Evolutionary conservation across 1,140 invertebrate species (phyloP).

Genomic region (Sycophaga agraensis): DNA sequence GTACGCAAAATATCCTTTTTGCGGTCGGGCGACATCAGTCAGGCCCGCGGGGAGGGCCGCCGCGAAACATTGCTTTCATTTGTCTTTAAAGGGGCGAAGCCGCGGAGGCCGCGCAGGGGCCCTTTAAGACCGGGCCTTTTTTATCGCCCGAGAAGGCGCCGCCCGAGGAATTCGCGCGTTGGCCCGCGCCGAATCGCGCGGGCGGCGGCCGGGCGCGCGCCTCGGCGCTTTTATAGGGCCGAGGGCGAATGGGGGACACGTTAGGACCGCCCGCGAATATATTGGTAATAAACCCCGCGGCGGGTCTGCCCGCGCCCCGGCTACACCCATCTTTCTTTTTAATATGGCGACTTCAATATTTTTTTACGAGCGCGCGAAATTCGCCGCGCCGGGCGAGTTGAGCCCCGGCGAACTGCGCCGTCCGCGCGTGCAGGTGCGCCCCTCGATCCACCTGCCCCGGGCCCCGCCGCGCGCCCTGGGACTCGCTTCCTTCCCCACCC

Average conservation of each 20-base stretch:
- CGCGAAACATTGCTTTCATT: constrained; percentile 11
- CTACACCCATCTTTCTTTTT: constrained; percentile 20
- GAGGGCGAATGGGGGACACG: not conserved
- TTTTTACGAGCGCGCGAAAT: constrained; percentile 25
- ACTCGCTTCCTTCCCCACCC: too few relatives aligned
- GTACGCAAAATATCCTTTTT: constrained; percentile 12
- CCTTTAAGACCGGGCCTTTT: too few relatives aligned
- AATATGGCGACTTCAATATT: constrained; percentile 25
- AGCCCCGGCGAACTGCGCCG: not conserved
- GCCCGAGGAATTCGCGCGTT: not conserved
- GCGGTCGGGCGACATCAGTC: constrained; percentile 5
- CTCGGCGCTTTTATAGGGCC: not conserved
- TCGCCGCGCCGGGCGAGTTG: too few relatives aligned
- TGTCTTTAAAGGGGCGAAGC: constrained; percentile 12
- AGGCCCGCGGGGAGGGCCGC: not conserved
- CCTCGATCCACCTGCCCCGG: too few relatives aligned
- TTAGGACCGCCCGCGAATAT: constrained; percentile 8
- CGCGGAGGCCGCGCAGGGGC: too few relatives aligned
- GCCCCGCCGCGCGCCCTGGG: too few relatives aligned
- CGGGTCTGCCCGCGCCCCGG: not conserved
- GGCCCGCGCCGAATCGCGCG: too few relatives aligned
- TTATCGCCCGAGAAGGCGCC: too few relatives aligned
- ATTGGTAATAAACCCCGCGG: constrained; percentile 22
- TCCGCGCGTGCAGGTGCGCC: too few relatives aligned
- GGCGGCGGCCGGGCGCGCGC: not conserved